phyloP scores from a whole-genome alignment of 2,797 vertebrate species.

The Odontamblyopus lacepedii region DNA sequence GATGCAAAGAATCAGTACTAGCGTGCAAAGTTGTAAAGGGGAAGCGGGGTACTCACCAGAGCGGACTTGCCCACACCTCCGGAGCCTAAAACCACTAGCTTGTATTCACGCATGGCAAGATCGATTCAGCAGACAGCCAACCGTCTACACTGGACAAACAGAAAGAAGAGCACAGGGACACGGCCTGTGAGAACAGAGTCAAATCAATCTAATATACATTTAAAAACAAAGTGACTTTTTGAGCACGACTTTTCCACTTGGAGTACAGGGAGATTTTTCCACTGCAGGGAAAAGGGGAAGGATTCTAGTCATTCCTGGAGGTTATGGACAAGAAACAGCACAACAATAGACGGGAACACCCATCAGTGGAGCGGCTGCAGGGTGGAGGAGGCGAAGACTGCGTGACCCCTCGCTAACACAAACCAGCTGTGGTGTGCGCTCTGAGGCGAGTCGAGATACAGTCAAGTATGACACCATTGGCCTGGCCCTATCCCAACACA shows the following conservation, averaged over 20 bases:
- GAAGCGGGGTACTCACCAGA: slow-evolving; percentile 86
- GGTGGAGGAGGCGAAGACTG: slow-evolving; percentile 76
- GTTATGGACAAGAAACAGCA: slow-evolving; percentile 66
- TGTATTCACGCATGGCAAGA: slow-evolving; percentile 99
- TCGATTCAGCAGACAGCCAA: slow-evolving; percentile 85
- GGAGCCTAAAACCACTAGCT: slow-evolving; percentile 99
- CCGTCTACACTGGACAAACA: slow-evolving; percentile 75
- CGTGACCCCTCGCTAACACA: slow-evolving; percentile 75
- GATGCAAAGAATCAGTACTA: slow-evolving; percentile 9
- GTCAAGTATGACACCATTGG: slow-evolving; percentile 59
- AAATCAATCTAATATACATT: neutral
- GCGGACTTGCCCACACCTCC: slow-evolving; percentile 99
- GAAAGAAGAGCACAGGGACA: slow-evolving; percentile 21
- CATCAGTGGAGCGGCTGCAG: slow-evolving; percentile 73
- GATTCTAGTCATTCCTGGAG: slow-evolving; percentile 72
- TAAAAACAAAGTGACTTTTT: slow-evolving; percentile 21
- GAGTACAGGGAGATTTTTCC: slow-evolving; percentile 37
- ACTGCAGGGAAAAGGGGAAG: slow-evolving; percentile 42
- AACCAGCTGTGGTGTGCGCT: slow-evolving; percentile 74
- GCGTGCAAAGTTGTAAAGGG: slow-evolving; percentile 25
- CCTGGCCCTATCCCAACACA: slow-evolving; percentile 44
- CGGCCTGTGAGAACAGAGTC: slow-evolving; percentile 20
- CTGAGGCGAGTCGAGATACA: slow-evolving; percentile 45
- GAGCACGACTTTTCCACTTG: slow-evolving; percentile 34
- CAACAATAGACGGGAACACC: slow-evolving; percentile 77